Evolutionary conservation across 1,140 invertebrate genomes (phyloP).

Genomic region (Cotesia chilonis): DNA sequence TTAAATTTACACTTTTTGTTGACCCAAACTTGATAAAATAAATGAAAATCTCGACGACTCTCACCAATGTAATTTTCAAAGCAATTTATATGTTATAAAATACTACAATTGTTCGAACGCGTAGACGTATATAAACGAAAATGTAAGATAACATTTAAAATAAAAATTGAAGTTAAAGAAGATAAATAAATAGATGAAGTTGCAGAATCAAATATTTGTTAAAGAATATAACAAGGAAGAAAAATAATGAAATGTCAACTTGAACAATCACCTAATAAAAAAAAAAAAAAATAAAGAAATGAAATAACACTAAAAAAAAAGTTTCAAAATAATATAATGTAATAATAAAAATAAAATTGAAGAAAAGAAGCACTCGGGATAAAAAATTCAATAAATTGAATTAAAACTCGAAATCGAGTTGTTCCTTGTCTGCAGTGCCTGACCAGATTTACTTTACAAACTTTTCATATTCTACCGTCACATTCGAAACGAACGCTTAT

Average conservation of each 20-base stretch:
- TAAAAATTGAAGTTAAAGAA: conserved; percentile 4
- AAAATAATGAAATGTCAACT: conserved; percentile 1
- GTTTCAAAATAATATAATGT: background rate
- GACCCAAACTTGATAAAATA: too few relatives aligned
- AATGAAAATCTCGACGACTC: too few relatives aligned
- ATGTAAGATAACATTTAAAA: too few relatives aligned
- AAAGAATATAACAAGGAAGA: background rate
- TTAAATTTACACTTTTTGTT: too few relatives aligned
- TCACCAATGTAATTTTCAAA: too few relatives aligned
- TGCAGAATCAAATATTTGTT: background rate
- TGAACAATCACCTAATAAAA: background rate
- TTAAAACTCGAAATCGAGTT: conserved; percentile 63
- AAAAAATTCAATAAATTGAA: conserved; percentile 45
- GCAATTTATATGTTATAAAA: too few relatives aligned
- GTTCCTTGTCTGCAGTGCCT: conserved; percentile 36
- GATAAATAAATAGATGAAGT: background rate
- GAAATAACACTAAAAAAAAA: background rate
- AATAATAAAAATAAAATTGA: conserved; percentile 31
- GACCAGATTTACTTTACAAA: conserved; percentile 25
- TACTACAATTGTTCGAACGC: too few relatives aligned
- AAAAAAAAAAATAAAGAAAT: background rate
- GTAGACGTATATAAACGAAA: too few relatives aligned
- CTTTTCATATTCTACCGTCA: conserved; percentile 17
- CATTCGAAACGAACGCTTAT: background rate
- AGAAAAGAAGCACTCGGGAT: conserved; percentile 30